These are phyloP conservation scores for Chorisops tibialis DNA, from an alignment of 2,888 invertebrate species.

Conservation along the genomic window DNA sequence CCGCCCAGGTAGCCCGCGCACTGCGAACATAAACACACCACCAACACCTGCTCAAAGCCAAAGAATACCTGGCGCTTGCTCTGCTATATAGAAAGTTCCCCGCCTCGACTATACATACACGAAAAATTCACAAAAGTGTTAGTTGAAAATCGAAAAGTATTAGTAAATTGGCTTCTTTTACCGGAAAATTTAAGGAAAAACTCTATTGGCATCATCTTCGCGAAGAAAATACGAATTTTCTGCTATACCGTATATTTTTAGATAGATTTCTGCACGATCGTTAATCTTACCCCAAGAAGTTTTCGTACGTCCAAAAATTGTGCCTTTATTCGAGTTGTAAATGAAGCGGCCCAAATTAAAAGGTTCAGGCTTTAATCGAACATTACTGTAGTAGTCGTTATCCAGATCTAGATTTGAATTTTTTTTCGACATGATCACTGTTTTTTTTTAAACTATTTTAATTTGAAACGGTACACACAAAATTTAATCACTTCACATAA, in stretches of 20 bases:
- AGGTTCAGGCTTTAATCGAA: constrained; percentile 41
- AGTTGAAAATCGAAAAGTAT: not conserved
- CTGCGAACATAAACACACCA: too few relatives aligned
- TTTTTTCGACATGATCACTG: constrained; percentile 45
- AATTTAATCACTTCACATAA: too few relatives aligned
- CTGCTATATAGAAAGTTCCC: constrained; percentile 13
- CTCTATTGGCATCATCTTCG: not conserved
- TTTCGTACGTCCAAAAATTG: constrained; percentile 60
- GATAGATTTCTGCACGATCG: too few relatives aligned
- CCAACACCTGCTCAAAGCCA: too few relatives aligned
- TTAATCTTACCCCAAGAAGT: constrained; percentile 64
- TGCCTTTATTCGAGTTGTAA: constrained; percentile 59
- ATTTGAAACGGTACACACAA: not conserved
- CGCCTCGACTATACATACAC: constrained; percentile 18
- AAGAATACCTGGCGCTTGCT: too few relatives aligned
- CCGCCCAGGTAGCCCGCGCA: too few relatives aligned
- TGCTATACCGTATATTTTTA: not conserved
- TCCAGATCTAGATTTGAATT: constrained; percentile 41
- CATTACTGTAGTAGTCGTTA: constrained; percentile 37
- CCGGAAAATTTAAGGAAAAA: too few relatives aligned
- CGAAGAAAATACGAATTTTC: constrained; percentile 16
- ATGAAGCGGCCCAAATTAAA: constrained; percentile 47
- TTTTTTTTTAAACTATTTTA: constrained; percentile 3
- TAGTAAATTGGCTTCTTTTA: too few relatives aligned
- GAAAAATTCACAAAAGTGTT: not conserved